Base-by-base conservation (phyloP, 2,888 invertebrate genomes). In the Ptychoptera albimana region DNA sequence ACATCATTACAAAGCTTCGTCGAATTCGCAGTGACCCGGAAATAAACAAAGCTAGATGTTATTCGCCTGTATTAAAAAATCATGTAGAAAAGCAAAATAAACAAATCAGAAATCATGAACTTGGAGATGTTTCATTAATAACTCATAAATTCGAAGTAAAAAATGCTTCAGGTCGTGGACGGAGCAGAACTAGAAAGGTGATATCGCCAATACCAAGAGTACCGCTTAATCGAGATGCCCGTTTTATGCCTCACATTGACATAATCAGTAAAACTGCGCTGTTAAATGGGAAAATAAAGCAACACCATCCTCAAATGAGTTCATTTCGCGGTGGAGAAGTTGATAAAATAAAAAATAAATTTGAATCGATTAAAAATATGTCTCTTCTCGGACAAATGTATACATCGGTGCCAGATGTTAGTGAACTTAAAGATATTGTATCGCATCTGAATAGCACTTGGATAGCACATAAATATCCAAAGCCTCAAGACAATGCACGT, bases 201-300 rank as follows among this genome's bases (percentile, higher is more conserved):
- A 61, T 68, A 46, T 75, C 81, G 1, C 82, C 83, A 0, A 76
- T 82, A 42, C 75, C 75, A 8, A 68, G 73, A 35, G 65, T 73
- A 32, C 75, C 77, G 1, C 64, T 82, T 31, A 70, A 75, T 32
- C 68, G 74, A 1, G 76, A 76, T 45, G 81, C 85, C 57, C 73
- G 85, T 11, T 77, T 77, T 50, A 87, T 88, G 86, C 87, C 88
- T 1, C 86, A 83, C 55, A 87, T 88, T 51, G 86, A 88, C 54
- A 78, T 88, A n/a, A 89, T 88, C 53, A 87, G 87, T 53, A 87
- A 88, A 65, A 74, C 84, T 45, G 87, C 86, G 0, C 72, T 77
- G 1, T 63, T 83, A 31, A 66, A 73, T 45, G 69, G 70, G 39
- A 68, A 71, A 51, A 68, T 72, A 14, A 63, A 68, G 8, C 54